Percentiles rank a stretch among this genome's conserved stretches.
phyloP scores from a whole-genome alignment of 2,888 invertebrate genomes.

The Ornithoptera priamus region DNA sequence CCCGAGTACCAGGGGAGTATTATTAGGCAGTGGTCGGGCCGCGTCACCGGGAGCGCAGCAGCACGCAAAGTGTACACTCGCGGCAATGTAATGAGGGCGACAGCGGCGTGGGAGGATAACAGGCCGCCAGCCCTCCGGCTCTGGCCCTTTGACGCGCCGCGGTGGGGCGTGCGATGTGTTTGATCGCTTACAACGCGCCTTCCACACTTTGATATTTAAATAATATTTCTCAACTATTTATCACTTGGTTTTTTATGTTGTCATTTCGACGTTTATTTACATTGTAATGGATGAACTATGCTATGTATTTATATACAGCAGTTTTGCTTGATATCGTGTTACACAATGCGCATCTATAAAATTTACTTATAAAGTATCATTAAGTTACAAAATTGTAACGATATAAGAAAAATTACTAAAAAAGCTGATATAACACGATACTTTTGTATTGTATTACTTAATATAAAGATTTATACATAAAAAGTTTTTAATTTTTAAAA shows the following conservation, averaged over 20 bases:
- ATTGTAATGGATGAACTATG: too few species aligned
- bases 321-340: too few species aligned
- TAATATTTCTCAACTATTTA: neutral
- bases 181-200: constrained; percentile 38
- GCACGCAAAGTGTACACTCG: constrained; percentile 40
- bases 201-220: constrained; percentile 2
- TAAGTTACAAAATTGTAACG: too few species aligned
- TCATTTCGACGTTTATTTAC: too few species aligned
- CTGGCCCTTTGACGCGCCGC: constrained; percentile 47
- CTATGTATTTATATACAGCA: too few species aligned
- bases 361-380: too few species aligned
- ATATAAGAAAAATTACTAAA: too few species aligned
- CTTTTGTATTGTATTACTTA: too few species aligned
- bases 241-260: too few species aligned
- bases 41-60: constrained; percentile 18
- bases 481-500: neutral
- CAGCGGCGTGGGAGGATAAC: constrained; percentile 46
- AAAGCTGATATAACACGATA: too few species aligned
- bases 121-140: constrained; percentile 39
- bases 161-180: constrained; percentile 37
- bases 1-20: neutral
- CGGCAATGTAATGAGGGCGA: constrained; percentile 49
- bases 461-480: neutral
- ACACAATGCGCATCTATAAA: too few species aligned
- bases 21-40: constrained; percentile 22